Conservation (phyloP, 2,797 vertebrate species). For the Avahi laniger region DNA sequence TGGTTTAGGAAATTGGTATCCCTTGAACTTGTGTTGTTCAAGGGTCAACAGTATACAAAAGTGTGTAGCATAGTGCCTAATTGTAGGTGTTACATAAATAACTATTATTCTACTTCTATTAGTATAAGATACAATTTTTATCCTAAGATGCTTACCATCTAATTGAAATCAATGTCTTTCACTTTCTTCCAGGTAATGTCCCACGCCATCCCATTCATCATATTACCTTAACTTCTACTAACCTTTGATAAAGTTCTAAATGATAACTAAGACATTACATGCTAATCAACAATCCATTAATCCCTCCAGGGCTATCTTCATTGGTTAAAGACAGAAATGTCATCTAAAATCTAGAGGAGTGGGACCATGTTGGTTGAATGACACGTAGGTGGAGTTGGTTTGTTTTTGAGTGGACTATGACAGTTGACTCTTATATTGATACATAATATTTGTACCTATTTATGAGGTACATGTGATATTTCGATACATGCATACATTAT, state of each 20-base stretch:
- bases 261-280: neutral
- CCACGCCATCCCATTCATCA: neutral
- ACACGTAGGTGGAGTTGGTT: neutral
- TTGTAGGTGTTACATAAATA: neutral
- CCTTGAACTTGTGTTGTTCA: neutral
- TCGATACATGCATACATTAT: neutral
- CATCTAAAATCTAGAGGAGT: neutral
- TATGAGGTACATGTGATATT: neutral
- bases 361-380: neutral
- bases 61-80: neutral
- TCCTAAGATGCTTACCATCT: neutral
- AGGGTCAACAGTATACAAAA: neutral
- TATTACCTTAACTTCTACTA: neutral
- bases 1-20: neutral
- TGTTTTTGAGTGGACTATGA: neutral
- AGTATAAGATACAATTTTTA: neutral
- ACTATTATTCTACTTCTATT: neutral
- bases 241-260: slow-evolving; percentile 4
- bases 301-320: neutral
- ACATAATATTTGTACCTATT: neutral
- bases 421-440: neutral
- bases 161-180: neutral
- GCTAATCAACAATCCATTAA: neutral
- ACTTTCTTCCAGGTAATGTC: neutral
- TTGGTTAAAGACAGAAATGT: neutral